Evolutionary conservation across 2,888 invertebrate species (phyloP), one percentile per base, ranked within the genome.

Genomic region (Sarcophaga subvicina): DNA sequence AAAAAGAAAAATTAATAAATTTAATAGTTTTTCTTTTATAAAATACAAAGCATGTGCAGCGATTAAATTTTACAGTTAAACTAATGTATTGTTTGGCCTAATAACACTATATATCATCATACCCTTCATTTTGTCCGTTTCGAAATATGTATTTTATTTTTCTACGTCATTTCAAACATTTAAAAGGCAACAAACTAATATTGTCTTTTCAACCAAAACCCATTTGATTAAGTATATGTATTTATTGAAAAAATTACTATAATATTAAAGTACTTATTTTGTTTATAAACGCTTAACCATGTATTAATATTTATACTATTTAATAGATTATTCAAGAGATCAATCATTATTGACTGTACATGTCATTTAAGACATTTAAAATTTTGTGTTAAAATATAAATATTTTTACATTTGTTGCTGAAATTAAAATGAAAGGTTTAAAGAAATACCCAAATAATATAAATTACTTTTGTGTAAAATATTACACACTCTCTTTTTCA

Each of bases 341-440:
- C 37, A 37, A 37, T 37, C 37, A 37, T 37, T 37, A 37, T 37
- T 10, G 8, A 8, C 37, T 37, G 37, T 8, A 64, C 63, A 12
- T 25, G 63, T 14, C 25, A 64, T 11, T 64, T 12, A 64, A 64
- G 25, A 37, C 37, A 37, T 25, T 64, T 64, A 25, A 64, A 5
- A 8, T 64, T 25, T 64, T 22, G 11, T 25, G 22, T 64, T 25
- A 4, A 64, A 64, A 64, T 64, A 25, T 64, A 20, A 62, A 20
- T 20, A 62, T 62, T 62, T 62, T 22, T 10, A n/a, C 22, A 64
- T 25, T 64, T 37, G 37, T 37, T 64, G 63, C 63, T 64, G 25
- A 64, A 64, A 12, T 11, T 17, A 64, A 63, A 64, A 64, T 14
- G 63, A 64, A 64, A 64, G 63, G 63, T 64, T 22, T 64, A 64